Evolutionary conservation across 2,888 invertebrate species (phyloP).

Genomic region (Polydrusus pterygomalis): DNA sequence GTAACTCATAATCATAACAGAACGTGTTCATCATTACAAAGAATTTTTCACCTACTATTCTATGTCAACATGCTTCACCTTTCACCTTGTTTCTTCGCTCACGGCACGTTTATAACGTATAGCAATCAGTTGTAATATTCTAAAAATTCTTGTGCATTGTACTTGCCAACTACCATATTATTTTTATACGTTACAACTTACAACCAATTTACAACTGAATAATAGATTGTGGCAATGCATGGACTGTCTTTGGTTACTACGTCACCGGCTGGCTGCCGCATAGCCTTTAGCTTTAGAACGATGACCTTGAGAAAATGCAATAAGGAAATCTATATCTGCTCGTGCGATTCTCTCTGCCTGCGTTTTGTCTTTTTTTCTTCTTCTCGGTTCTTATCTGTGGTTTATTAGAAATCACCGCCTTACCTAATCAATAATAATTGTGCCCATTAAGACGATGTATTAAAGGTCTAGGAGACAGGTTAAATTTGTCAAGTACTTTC

Average conservation of each 20-base stretch:
- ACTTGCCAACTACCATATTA: slow-evolving; percentile 12
- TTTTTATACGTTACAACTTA: slow-evolving; percentile 33
- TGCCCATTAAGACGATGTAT: no score
- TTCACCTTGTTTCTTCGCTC: slow-evolving; percentile 9
- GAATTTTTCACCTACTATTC: no score
- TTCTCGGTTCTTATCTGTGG: background rate
- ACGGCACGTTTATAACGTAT: background rate
- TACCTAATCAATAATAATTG: no score
- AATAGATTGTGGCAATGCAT: slow-evolving; percentile 35
- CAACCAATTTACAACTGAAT: slow-evolving; percentile 8
- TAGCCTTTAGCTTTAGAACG: slow-evolving; percentile 67
- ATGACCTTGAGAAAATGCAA: slow-evolving; percentile 68
- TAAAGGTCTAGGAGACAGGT: no score
- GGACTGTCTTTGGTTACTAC: slow-evolving; percentile 8
- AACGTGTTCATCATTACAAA: no score
- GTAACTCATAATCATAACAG: no score
- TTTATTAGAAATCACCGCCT: background rate
- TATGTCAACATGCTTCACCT: no score
- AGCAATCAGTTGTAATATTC: slow-evolving; percentile 10
- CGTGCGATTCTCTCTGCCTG: slow-evolving; percentile 35
- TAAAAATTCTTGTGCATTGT: slow-evolving; percentile 29
- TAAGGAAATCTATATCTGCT: slow-evolving; percentile 65
- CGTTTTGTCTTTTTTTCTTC: slow-evolving; percentile 18
- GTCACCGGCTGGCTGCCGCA: slow-evolving; percentile 58
- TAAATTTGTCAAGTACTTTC: no score